Evolutionary conservation across 2,888 invertebrate species (phyloP), one percentile per base, ranked within the genome.

Genomic region (Synergus gifuensis): DNA sequence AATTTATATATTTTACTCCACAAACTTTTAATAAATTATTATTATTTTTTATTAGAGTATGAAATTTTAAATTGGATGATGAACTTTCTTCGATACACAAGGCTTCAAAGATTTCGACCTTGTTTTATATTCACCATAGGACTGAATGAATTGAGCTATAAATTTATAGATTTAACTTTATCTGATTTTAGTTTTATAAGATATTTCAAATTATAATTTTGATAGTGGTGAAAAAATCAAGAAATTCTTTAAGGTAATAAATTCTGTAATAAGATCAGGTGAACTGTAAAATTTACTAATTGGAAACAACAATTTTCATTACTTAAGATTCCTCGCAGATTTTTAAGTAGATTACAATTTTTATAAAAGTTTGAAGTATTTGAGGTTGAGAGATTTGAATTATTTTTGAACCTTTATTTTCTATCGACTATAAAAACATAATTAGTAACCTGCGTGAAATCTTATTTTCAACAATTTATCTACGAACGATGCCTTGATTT

Each of bases 401-500:
- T 54, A 54, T 54, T 54, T n/a, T 8, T 8, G 0, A 2, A 54
- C 54, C 2, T 54, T 54, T 9, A n/a, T 54, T 9, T 36, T 36
- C 36, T 36, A 4, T 36, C 0, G 36, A 36, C 36, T 36, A 36
- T 36, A 36, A 14, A 14, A 11, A 46, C 14, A 46, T 14, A n/a
- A 42, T 63, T 58, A 40, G 12, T 12, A 79, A 82, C 82, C 83
- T 83, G 82, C 80, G 85, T 84, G 85, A 85, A 86, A 85, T 84
- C 85, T 82, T 80, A 40, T 81, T 82, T 64, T 12, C 79, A 83
- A 85, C 80, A 81, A 76, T 67, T 76, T 83, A 88, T 86, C 86
- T 89, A 90, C 88, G 86, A 90, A 90, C 87, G 88, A 89, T 90
- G 91, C 91, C 88, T 90, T 89, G 88, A 89, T 88, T 88, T 88